Evolutionary conservation across 2,888 invertebrate species (phyloP).

Genomic region (Miltochrista miniata): DNA sequence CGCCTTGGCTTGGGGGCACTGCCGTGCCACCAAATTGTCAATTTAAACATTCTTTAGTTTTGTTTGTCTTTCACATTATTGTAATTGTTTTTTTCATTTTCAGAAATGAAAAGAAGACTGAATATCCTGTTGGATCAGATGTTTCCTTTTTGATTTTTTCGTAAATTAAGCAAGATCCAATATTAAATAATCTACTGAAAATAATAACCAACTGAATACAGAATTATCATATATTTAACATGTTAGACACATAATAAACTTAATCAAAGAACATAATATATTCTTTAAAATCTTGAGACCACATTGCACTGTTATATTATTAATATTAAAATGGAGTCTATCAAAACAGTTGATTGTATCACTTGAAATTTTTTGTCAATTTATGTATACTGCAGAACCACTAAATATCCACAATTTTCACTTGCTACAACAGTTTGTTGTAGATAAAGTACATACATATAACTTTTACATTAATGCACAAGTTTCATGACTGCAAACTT

Average conservation of each 20-base stretch:
- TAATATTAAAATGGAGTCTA: slow-evolving; percentile 23
- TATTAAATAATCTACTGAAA: not conserved
- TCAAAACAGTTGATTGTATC: slow-evolving; percentile 22
- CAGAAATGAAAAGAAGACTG: slow-evolving; percentile 79
- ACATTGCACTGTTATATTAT: slow-evolving; percentile 27
- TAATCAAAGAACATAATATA: slow-evolving; percentile 16
- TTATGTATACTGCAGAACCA: slow-evolving; percentile 24
- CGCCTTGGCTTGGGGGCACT: too few relatives aligned
- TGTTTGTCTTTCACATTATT: not conserved
- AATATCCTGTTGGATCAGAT: slow-evolving; percentile 83
- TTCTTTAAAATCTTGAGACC: slow-evolving; percentile 20
- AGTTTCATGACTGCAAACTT: slow-evolving; percentile 17
- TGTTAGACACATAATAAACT: slow-evolving; percentile 19
- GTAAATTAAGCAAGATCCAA: not conserved
- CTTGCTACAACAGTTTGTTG: slow-evolving; percentile 24
- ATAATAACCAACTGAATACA: slow-evolving; percentile 6
- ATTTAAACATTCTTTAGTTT: not conserved
- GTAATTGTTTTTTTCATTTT: slow-evolving; percentile 43
- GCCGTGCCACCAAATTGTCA: too few relatives aligned
- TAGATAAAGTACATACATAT: not conserved
- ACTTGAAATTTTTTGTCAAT: slow-evolving; percentile 24
- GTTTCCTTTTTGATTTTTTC: slow-evolving; percentile 77
- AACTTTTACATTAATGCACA: slow-evolving; percentile 18
- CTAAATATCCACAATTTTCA: slow-evolving; percentile 36
- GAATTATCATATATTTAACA: slow-evolving; percentile 12